Percentiles rank a stretch among this genome's conserved stretches.
These are phyloP conservation scores for Olivierus martensii DNA, from an alignment of 1,140 invertebrate genomes.

Conservation along the genomic window DNA sequence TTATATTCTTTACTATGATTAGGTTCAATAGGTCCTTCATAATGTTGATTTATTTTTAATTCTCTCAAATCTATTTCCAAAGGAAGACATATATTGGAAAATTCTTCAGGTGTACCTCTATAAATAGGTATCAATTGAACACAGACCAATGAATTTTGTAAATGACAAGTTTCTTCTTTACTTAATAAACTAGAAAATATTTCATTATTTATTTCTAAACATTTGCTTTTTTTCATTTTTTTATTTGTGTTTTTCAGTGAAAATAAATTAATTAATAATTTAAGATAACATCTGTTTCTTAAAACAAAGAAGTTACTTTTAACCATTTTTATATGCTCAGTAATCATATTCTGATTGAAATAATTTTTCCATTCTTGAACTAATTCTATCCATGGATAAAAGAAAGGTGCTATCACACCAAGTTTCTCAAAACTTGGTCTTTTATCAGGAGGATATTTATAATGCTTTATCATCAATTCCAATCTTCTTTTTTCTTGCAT, in stretches of 20 bases:
- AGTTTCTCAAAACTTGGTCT: constrained; percentile 66
- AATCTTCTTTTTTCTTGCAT: constrained; percentile 25
- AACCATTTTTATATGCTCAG: neutral
- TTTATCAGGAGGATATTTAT: constrained; percentile 63
- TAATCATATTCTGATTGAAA: neutral
- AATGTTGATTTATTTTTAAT: neutral
- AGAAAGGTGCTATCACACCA: constrained; percentile 57
- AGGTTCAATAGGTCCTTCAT: constrained; percentile 4
- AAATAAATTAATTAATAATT: neutral
- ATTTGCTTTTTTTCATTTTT: neutral
- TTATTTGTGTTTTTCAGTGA: neutral
- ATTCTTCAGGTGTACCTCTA: constrained; percentile 1
- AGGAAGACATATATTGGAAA: constrained; percentile 2
- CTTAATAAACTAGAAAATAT: neutral
- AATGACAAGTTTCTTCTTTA: neutral
- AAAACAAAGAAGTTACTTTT: neutral
- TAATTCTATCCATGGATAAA: constrained; percentile 34
- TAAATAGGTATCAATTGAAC: neutral
- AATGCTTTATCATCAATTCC: constrained; percentile 42
- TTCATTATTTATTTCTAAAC: neutral
- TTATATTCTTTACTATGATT: neutral
- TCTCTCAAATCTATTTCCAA: neutral
- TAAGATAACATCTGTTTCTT: neutral
- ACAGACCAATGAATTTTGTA: neutral
- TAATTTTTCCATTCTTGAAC: constrained; percentile 2